Percentiles rank a stretch among this genome's conserved stretches.
Conservation (phyloP, 64 coral and sea anemone genomes). For the Actinia tenebrosa region DNA sequence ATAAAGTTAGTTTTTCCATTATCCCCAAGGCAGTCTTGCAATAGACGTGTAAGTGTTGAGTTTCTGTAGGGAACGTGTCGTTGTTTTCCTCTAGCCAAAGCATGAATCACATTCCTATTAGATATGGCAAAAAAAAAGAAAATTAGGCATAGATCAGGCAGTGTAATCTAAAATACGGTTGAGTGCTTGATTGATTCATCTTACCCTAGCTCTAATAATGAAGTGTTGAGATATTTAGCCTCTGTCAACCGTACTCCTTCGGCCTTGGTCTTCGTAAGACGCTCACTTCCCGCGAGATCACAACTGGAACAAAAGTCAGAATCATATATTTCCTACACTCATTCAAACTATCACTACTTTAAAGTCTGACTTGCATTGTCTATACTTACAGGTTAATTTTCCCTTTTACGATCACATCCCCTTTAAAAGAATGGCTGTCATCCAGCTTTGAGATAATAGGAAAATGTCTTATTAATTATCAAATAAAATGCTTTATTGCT, state of each 20-base stretch:
- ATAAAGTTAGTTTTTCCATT: constrained; percentile 95
- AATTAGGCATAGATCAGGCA: not conserved
- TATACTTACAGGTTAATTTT: constrained; percentile 91
- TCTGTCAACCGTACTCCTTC: constrained; percentile 88
- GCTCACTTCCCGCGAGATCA: constrained; percentile 84
- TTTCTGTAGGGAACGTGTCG: constrained; percentile 90
- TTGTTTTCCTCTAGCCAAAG: constrained; percentile 82
- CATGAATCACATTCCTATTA: constrained; percentile 84
- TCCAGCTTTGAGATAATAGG: constrained; percentile 38
- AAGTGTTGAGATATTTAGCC: constrained; percentile 87
- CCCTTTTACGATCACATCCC: constrained; percentile 85
- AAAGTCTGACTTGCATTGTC: too few relatives aligned
- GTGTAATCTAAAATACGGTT: not conserved
- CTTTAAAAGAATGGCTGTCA: constrained; percentile 62
- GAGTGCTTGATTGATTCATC: constrained; percentile 1
- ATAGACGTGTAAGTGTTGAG: constrained; percentile 79
- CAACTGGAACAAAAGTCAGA: constrained; percentile 31
- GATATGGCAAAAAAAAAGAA: not conserved
- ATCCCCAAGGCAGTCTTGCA: constrained; percentile 85
- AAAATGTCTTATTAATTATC: not conserved
- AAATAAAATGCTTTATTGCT: too few relatives aligned
- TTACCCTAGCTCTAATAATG: constrained; percentile 85
- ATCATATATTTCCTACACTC: not conserved
- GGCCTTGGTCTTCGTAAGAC: constrained; percentile 86
- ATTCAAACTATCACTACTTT: not conserved